Percentiles rank a stretch among this genome's conserved stretches.
These are phyloP conservation scores for Actinia tenebrosa DNA, from an alignment of 64 coral and sea anemone genomes.

Conservation along the genomic window DNA sequence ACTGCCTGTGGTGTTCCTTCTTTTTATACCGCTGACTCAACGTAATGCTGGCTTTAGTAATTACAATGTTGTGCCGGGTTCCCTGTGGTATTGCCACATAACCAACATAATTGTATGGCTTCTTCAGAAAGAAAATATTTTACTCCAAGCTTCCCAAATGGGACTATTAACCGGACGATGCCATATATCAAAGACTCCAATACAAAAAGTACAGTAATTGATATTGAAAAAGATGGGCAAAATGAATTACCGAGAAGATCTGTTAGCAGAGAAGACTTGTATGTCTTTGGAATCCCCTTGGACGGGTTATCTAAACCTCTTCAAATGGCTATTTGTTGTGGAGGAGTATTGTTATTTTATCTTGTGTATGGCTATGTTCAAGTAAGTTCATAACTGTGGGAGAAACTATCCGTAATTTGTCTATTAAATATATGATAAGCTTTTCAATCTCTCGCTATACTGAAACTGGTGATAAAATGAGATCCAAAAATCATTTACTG, in stretches of 20 bases:
- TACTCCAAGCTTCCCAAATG: conserved; percentile 12
- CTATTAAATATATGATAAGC: not conserved
- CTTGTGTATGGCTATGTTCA: conserved; percentile 97
- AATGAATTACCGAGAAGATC: not conserved
- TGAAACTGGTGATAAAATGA: too few relatives aligned
- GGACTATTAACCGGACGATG: not conserved
- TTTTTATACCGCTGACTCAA: not conserved
- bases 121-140: not conserved
- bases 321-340: conserved; percentile 81
- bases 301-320: conserved; percentile 51
- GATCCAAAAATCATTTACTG: too few relatives aligned
- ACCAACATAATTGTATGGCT: not conserved
- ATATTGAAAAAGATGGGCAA: not conserved
- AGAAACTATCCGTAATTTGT: not conserved
- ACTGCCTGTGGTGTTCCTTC: too few relatives aligned
- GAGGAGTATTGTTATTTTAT: conserved; percentile 91
- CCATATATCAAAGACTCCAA: not conserved
- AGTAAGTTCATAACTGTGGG: conserved; percentile 16
- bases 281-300: conserved; percentile 63
- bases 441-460: not conserved
- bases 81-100: not conserved
- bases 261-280: conserved; percentile 21
- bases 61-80: too few relatives aligned
- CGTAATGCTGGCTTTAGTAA: not conserved
- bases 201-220: conserved; percentile 12